Percentiles rank a stretch among this genome's conserved stretches.
Conservation (phyloP, 2,113 vertebrate species). For the Podilymbus podiceps region DNA sequence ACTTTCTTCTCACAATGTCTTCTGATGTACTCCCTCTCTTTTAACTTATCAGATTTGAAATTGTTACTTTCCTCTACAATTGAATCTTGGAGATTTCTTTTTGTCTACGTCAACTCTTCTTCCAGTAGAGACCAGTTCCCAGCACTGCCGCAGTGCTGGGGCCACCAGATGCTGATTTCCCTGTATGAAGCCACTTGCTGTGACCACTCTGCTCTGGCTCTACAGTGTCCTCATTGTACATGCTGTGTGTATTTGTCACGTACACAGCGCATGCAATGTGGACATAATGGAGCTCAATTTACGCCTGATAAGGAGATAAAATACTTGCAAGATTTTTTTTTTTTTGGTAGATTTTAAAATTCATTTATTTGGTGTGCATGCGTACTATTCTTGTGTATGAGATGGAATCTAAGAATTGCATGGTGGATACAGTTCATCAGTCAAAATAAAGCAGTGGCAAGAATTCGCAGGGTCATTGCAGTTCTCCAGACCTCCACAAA, state of each 20-base stretch:
- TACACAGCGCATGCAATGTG: conserved; percentile 79
- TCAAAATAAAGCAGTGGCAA: background rate
- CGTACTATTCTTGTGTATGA: accelerated
- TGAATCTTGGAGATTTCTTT: background rate
- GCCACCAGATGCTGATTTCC: background rate
- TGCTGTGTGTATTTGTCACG: conserved; percentile 74
- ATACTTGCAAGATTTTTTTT: background rate
- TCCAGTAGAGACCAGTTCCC: background rate
- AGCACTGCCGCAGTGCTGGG: background rate
- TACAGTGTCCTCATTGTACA: conserved; percentile 77
- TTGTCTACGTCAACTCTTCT: background rate
- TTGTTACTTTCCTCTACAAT: background rate
- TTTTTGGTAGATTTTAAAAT: background rate
- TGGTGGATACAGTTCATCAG: too few relatives aligned
- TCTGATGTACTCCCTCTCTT: background rate
- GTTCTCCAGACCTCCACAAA: background rate
- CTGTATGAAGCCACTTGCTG: background rate
- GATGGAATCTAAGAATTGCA: background rate
- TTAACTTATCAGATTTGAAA: background rate
- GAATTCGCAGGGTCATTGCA: background rate
- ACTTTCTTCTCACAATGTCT: background rate
- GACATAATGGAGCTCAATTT: conserved; percentile 68
- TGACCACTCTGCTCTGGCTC: background rate
- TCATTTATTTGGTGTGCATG: accelerated
- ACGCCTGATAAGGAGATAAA: background rate